These are phyloP conservation scores for Heteromormyrus szaboi DNA, from an alignment of 2,797 vertebrate genomes.

Conservation along the genomic window DNA sequence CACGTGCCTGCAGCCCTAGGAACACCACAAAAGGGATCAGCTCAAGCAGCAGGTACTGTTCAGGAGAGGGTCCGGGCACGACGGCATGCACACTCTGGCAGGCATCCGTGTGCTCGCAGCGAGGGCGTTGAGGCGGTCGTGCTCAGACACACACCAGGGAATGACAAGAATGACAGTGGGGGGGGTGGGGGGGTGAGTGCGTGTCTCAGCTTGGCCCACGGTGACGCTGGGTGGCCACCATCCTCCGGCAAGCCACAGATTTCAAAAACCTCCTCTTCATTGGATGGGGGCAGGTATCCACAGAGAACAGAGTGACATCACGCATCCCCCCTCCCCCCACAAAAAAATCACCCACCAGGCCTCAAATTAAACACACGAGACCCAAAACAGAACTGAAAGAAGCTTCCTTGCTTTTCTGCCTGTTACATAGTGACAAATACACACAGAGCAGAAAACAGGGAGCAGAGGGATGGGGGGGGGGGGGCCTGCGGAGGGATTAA, in stretches of 20 bases:
- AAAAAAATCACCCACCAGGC: background rate
- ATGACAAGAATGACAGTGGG: slow-evolving; percentile 60
- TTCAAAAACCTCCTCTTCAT: background rate
- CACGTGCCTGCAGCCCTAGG: slow-evolving; percentile 55
- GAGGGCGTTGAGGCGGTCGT: slow-evolving; percentile 32
- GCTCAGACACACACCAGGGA: slow-evolving; percentile 58
- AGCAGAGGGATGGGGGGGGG: background rate
- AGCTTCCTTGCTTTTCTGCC: background rate
- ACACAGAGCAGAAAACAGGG: background rate
- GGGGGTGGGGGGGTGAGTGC: slow-evolving; percentile 37
- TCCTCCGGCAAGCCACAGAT: background rate
- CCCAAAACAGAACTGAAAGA: background rate
- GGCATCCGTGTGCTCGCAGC: background rate
- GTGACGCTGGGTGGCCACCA: background rate
- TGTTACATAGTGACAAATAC: background rate
- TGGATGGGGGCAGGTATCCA: background rate
- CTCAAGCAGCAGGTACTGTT: slow-evolving; percentile 31
- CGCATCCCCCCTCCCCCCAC: background rate
- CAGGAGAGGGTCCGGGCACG: slow-evolving; percentile 21
- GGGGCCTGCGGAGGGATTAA: background rate
- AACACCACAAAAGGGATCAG: slow-evolving; percentile 62
- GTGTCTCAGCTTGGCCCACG: slow-evolving; percentile 49
- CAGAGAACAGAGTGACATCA: background rate
- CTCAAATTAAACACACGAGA: background rate
- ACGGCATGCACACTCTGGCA: slow-evolving; percentile 33